phyloP scores from a whole-genome alignment of 2,888 invertebrate genomes.

The Drosophila cyrtoloma region DNA sequence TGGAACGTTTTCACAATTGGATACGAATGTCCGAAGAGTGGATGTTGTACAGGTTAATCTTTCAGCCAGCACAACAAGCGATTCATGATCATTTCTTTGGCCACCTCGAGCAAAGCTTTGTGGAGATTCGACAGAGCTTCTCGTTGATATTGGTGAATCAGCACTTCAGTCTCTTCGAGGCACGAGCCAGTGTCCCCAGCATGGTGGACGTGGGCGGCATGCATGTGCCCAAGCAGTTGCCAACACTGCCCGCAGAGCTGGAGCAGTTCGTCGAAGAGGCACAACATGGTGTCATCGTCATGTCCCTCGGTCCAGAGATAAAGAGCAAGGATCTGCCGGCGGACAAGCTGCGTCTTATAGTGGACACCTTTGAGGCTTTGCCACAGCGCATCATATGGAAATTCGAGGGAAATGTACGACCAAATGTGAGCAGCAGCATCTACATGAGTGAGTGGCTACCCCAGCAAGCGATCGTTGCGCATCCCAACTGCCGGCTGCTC shows the following conservation, averaged over 20 bases:
- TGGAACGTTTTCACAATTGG: constrained; percentile 81
- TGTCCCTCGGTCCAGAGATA: constrained; percentile 85
- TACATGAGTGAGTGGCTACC: constrained; percentile 83
- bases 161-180: constrained; percentile 77
- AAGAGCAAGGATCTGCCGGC: constrained; percentile 64
- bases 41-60: constrained; percentile 57
- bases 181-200: constrained; percentile 80
- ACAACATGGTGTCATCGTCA: constrained; percentile 85
- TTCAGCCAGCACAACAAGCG: constrained; percentile 60
- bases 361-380: constrained; percentile 54
- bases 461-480: constrained; percentile 85
- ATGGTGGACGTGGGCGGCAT: constrained; percentile 83
- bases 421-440: constrained; percentile 66
- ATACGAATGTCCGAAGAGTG: constrained; percentile 61
- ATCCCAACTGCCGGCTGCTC: constrained; percentile 85
- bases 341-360: constrained; percentile 54
- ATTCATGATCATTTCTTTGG: constrained; percentile 67
- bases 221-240: constrained; percentile 76
- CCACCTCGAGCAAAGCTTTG: constrained; percentile 48
- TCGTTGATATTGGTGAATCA: constrained; percentile 81
- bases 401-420: constrained; percentile 77
- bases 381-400: constrained; percentile 84
- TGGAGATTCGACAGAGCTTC: constrained; percentile 65
- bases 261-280: constrained; percentile 83
- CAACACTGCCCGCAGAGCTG: constrained; percentile 75